A percentile compares a stretch with the other conserved stretches of the same genome.
Conservation (phyloP, 1,140 invertebrate genomes). For the Parapsyche elsis region DNA sequence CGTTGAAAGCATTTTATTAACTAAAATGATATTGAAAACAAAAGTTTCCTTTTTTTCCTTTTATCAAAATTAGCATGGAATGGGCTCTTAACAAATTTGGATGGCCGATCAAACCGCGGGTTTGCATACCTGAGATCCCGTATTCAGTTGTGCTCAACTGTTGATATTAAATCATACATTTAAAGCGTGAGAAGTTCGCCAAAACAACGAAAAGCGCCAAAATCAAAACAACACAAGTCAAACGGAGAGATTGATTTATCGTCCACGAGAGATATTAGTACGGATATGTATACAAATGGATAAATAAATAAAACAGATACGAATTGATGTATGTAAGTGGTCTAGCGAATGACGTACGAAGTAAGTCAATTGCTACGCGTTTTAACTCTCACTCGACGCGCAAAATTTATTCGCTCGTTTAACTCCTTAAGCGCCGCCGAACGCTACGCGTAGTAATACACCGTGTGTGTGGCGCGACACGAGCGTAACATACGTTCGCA, state of each 20-base stretch:
- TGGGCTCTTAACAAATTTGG: conserved; percentile 48
- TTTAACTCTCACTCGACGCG: not conserved
- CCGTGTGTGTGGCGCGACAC: too few species aligned
- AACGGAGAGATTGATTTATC: too few species aligned
- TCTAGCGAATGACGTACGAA: not conserved
- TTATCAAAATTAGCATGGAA: conserved; percentile 48
- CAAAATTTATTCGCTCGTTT: not conserved
- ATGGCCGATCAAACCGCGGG: conserved; percentile 33
- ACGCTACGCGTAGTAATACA: not conserved
- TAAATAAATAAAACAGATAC: not conserved
- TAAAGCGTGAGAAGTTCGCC: not conserved
- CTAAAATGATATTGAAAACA: conserved; percentile 33
- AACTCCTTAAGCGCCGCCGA: not conserved
- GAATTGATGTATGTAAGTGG: not conserved
- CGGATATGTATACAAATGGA: conserved; percentile 7
- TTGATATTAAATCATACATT: not conserved
- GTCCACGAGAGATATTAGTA: not conserved
- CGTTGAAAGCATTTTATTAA: conserved; percentile 27
- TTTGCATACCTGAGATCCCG: conserved; percentile 33
- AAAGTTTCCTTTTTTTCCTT: conserved; percentile 18
- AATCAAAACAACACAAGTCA: too few species aligned
- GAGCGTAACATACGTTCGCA: too few species aligned
- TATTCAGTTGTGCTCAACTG: not conserved
- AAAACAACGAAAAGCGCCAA: not conserved
- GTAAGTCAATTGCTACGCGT: conserved; percentile 2